phyloP scores from a whole-genome alignment of 1,140 invertebrate genomes.

The Aradophagus sp. region DNA sequence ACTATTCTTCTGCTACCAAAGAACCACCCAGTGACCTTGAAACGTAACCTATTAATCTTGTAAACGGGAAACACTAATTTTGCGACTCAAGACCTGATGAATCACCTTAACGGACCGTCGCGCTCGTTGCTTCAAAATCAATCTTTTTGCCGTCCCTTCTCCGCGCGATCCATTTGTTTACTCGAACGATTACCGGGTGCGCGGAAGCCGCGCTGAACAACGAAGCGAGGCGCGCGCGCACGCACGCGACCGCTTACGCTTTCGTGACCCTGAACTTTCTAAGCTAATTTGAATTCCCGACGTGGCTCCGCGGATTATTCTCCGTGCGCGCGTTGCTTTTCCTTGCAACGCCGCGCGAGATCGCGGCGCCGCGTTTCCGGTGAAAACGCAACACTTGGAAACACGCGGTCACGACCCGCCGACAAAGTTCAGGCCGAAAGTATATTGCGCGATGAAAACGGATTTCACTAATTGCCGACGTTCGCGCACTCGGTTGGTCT shows the following conservation, averaged over 20 bases:
- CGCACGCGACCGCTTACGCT: slow-evolving; percentile 57
- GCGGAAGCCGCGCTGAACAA: slow-evolving; percentile 37
- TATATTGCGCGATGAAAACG: slow-evolving; percentile 40
- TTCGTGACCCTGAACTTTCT: slow-evolving; percentile 67
- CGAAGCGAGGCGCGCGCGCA: slow-evolving; percentile 44
- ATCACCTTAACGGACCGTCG: slow-evolving; percentile 20
- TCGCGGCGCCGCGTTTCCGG: slow-evolving; percentile 57
- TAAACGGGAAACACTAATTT: too few species aligned
- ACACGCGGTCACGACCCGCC: slow-evolving; percentile 39
- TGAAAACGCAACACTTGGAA: slow-evolving; percentile 59
- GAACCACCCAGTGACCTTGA: too few species aligned
- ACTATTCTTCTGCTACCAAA: too few species aligned
- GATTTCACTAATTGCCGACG: slow-evolving; percentile 35
- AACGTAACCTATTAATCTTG: too few species aligned
- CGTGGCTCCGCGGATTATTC: slow-evolving; percentile 49
- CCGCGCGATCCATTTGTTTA: slow-evolving; percentile 55
- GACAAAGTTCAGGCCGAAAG: slow-evolving; percentile 54
- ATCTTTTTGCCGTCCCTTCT: slow-evolving; percentile 14
- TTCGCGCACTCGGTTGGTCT: neutral
- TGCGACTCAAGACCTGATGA: slow-evolving; percentile 4
- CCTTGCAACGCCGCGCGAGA: slow-evolving; percentile 32
- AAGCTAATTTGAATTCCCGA: slow-evolving; percentile 66
- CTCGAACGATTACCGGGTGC: slow-evolving; percentile 35
- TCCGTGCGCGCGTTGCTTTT: slow-evolving; percentile 43
- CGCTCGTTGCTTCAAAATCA: slow-evolving; percentile 44